Percentiles rank a stretch among this genome's conserved stretches.
Conservation (phyloP, 1,140 invertebrate genomes). For the Akabosia matsudoensis region DNA sequence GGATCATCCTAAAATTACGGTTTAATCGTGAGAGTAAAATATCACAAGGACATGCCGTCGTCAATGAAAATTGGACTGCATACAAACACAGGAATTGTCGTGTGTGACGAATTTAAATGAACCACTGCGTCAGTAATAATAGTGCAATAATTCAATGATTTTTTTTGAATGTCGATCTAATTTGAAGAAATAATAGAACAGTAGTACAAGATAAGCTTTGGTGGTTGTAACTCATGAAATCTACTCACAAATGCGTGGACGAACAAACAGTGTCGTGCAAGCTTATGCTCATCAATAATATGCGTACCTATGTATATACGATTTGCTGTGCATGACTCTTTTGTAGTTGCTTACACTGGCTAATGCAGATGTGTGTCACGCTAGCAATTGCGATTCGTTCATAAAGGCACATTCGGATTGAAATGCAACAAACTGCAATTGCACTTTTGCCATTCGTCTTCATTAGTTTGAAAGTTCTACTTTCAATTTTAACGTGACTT, state of each 20-base stretch:
- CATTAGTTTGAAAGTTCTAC: neutral
- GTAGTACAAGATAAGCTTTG: neutral
- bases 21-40: neutral
- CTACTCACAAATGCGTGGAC: too few species aligned
- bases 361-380: too few species aligned
- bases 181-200: neutral
- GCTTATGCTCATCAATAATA: too few species aligned
- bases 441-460: neutral
- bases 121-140: neutral
- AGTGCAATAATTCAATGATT: neutral
- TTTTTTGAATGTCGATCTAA: neutral
- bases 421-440: neutral
- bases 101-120: neutral
- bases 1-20: neutral
- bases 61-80: neutral
- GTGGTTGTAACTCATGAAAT: neutral
- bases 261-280: too few species aligned
- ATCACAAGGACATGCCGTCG: slow-evolving; percentile 13
- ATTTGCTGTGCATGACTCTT: too few species aligned
- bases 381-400: too few species aligned
- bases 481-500: neutral
- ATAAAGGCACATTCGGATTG: too few species aligned
- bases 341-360: too few species aligned
- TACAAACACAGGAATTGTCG: neutral
- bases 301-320: too few species aligned